These are phyloP conservation scores for Calliphora vomitoria DNA, from an alignment of 2,888 invertebrate species.

Conservation along the genomic window DNA sequence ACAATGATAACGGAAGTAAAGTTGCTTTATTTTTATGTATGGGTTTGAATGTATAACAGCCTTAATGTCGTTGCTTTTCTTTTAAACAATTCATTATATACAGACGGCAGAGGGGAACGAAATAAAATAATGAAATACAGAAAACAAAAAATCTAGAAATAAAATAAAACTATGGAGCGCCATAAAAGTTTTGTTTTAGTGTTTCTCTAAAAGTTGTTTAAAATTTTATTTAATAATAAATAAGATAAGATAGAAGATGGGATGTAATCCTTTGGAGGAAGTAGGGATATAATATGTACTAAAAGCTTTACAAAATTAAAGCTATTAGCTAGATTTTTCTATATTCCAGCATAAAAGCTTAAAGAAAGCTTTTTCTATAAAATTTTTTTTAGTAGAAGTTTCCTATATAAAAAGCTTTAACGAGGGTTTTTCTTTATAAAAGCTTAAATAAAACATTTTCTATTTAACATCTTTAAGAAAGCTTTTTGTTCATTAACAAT, in stretches of 20 bases:
- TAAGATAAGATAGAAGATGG: constrained; percentile 18
- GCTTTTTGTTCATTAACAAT: no score
- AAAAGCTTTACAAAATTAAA: background rate
- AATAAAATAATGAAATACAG: background rate
- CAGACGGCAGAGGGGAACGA: background rate
- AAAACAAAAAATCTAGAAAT: background rate
- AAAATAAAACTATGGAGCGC: constrained; percentile 25
- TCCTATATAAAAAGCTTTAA: background rate
- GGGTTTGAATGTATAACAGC: background rate
- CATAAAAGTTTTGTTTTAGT: constrained; percentile 48
- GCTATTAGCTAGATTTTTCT: background rate
- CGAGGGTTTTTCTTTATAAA: background rate
- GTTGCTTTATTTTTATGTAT: background rate
- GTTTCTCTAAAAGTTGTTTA: constrained; percentile 22
- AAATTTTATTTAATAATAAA: background rate
- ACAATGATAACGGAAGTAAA: constrained; percentile 50
- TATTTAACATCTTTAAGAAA: background rate
- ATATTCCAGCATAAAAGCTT: no score
- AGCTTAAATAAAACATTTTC: background rate
- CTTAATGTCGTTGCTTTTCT: background rate
- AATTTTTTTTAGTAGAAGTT: no score
- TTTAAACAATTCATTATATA: background rate
- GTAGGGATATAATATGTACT: background rate
- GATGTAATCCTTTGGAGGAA: background rate
- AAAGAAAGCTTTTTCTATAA: no score